Base-by-base conservation (phyloP, 1,140 invertebrate species). In the Heliconius melpomene region DNA sequence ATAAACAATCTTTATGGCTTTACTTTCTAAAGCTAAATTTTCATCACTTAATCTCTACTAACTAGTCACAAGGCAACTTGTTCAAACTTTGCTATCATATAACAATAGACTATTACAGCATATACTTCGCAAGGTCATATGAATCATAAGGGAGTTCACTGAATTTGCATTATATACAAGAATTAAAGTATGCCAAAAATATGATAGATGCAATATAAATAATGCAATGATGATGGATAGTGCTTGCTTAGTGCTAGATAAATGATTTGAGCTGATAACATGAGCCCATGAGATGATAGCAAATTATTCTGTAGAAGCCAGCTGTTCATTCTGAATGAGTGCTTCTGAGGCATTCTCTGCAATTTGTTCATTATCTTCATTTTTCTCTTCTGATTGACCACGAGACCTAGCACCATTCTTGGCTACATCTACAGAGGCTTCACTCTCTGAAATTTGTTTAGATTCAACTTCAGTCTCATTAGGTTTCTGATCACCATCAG, bases 241-340 rank as follows among this genome's bases (percentile, higher is more conserved):
- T 91, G 90, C 88, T 90, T 80, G 88, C 91, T 94, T 94, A 94
- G 88, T 92, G 87, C 90, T 93, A 93, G 81, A 82, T 85, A 85
- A 71, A 88, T 90, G 85, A 88, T 93, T 94, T 94, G 93, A 93
- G 92, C 93, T 93, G 91, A 88, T 80, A 93, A 89, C 88, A 89
- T 84, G 83, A 83, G 40, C 60, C 73, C 60, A 5, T 29, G 23
- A 29, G 26, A n/a, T 66, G 60, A 66, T 11, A 2, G 60, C 9
- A 16, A 5, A 80, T 91, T 91, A 95, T 81, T 95, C 94, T 29
- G 89, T 86, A 26, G 92, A 83, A 29, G 89, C 90, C 16, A 85
- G 82, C 78, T 91, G 88, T 85, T 95, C 94, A 86, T 89, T 95
- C 79, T 91, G 79, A 77, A 95, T 93, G 36, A 95, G 87, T 77